Conservation (phyloP, 2,797 vertebrate genomes). For the Taenioides sp. region DNA sequence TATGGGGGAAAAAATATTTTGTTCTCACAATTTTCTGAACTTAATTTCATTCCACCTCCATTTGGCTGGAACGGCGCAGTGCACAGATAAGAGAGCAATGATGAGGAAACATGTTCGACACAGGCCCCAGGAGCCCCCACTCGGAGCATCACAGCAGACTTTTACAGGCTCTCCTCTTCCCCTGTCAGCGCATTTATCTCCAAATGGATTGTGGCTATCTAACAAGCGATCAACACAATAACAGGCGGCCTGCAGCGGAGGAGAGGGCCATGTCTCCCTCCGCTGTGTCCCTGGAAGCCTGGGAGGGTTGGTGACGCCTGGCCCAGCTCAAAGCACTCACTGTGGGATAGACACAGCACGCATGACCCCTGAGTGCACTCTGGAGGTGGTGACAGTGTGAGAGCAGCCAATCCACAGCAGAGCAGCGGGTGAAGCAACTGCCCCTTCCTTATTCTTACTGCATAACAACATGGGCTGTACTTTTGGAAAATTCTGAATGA, state of each 20-base stretch:
- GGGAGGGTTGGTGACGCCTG: slow-evolving; percentile 57
- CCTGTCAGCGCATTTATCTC: slow-evolving; percentile 83
- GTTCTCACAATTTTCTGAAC: slow-evolving; percentile 80
- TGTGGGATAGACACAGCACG: slow-evolving; percentile 47
- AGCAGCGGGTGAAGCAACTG: slow-evolving; percentile 25
- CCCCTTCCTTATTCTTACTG: slow-evolving; percentile 30
- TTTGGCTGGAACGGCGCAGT: slow-evolving; percentile 79
- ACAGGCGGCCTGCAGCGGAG: slow-evolving; percentile 70
- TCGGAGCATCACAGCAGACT: slow-evolving; percentile 80
- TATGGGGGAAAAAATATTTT: slow-evolving; percentile 62
- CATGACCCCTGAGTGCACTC: slow-evolving; percentile 66
- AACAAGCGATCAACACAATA: slow-evolving; percentile 82
- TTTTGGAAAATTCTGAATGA: background rate
- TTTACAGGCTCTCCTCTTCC: slow-evolving; percentile 78
- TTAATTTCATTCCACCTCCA: slow-evolving; percentile 84
- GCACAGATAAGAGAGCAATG: slow-evolving; percentile 80
- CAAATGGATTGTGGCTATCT: slow-evolving; percentile 84
- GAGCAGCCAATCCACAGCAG: slow-evolving; percentile 26
- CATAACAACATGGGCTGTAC: background rate
- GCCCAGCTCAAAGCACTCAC: slow-evolving; percentile 35
- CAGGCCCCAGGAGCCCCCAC: slow-evolving; percentile 76
- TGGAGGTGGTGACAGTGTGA: slow-evolving; percentile 24
- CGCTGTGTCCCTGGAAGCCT: slow-evolving; percentile 72
- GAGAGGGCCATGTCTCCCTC: slow-evolving; percentile 70
- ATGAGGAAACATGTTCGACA: slow-evolving; percentile 82